Evolutionary conservation across 1,140 invertebrate genomes (phyloP), one percentile per base, ranked within the genome.

Genomic region (Atta cephalotes): DNA sequence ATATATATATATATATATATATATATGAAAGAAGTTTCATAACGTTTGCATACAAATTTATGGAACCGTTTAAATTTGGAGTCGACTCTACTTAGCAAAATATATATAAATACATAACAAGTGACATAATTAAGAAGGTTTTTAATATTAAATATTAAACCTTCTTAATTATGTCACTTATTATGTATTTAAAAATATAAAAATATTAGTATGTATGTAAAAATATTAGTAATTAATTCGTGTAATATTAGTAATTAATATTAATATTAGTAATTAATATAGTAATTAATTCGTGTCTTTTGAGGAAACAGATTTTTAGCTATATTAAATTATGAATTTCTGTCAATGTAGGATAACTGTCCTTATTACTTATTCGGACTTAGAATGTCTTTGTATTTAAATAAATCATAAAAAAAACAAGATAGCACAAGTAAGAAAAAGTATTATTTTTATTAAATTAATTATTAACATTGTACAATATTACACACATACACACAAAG

Each of bases 251-350:
- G 35, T 49, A 71, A 16, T 4, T 28, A n/a, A n/a, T n/a, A n/a
- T n/a, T n/a, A 21, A 9, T 16, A 70, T 49, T 39, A 39, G 35
- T 49, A 71, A 16, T 4, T 28, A n/a, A n/a, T n/a, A n/a, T 39
- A 39, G 35, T 49, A 71, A 16, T 4, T 28, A 72, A 51, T 49
- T 45, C 12, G 16, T 18, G 9, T 14, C 21, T 71, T 25, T 3
- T 12, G 16, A 2, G 12, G 18, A 51, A 72, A 70, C 0, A 25
- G 18, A 56, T 56, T 62, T 39, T 28, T 28, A 14, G 12, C 7
- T 18, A 25, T 16, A 16, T 77, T 77, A 18, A 45, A 77, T 62
- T 60, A 18, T 9, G n/a, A 77, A 45, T 62, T 62, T 62, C 21
- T 25, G 16, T 49, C 16, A 14, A 63, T 45, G 10, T 45, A 45